These are phyloP conservation scores for Benthochromis sp. DNA, from an alignment of 2,113 vertebrate genomes.

Conservation along the genomic window DNA sequence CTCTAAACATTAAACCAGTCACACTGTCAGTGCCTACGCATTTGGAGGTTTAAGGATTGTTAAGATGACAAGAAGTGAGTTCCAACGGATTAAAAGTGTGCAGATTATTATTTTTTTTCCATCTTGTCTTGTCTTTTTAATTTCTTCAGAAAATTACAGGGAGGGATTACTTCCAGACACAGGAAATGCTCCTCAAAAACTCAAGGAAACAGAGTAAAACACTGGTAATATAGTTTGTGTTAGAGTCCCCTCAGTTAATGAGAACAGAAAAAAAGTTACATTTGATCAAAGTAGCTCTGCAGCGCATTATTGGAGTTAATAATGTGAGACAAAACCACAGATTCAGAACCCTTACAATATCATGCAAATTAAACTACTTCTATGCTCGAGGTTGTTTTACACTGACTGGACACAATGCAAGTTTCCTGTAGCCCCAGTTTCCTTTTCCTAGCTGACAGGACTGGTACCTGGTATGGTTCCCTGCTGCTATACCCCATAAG, in stretches of 20 bases:
- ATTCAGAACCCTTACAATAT: background rate
- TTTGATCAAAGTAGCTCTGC: background rate
- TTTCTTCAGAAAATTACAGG: background rate
- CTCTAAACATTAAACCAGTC: conserved; percentile 4
- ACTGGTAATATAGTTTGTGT: background rate
- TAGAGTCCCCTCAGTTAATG: background rate
- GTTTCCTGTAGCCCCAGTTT: background rate
- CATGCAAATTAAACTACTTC: background rate
- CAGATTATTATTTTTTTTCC: background rate
- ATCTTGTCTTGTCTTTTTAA: conserved; percentile 6
- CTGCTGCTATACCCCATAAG: background rate
- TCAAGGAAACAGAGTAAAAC: background rate
- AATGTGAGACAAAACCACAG: background rate
- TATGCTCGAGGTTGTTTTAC: background rate
- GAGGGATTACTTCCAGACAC: background rate
- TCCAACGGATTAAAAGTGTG: conserved; percentile 25
- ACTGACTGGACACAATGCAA: background rate
- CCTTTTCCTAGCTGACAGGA: background rate
- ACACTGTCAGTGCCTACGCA: background rate
- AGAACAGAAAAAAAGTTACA: background rate
- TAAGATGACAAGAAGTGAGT: conserved; percentile 20
- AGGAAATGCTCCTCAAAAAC: background rate
- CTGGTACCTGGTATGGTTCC: background rate
- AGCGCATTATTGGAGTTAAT: background rate
- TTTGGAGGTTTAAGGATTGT: conserved; percentile 3